Conservation (phyloP, 2,888 invertebrate genomes). For the Lasioglossum lativentre region DNA sequence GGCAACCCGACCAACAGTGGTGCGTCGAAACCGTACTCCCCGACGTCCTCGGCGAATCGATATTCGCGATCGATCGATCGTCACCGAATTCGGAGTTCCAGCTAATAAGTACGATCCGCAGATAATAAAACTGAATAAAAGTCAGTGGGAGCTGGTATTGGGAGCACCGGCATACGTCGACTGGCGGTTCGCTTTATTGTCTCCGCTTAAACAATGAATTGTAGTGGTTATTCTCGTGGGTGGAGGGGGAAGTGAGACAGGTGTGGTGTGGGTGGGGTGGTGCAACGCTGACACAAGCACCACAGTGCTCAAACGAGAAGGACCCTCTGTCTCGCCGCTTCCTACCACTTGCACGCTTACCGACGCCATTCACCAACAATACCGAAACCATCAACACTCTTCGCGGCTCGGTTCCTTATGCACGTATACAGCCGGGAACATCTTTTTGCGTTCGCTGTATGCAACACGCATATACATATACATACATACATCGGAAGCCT, state of each 20-base stretch:
- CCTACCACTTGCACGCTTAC: slow-evolving; percentile 64
- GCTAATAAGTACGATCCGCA: not conserved
- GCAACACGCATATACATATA: slow-evolving; percentile 24
- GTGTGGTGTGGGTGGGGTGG: slow-evolving; percentile 29
- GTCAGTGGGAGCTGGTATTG: slow-evolving; percentile 3
- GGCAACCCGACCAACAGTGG: no score
- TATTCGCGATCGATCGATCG: not conserved
- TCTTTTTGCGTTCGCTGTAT: slow-evolving; percentile 40
- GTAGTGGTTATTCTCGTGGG: slow-evolving; percentile 59
- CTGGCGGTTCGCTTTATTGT: slow-evolving; percentile 50
- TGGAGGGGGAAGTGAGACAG: slow-evolving; percentile 37
- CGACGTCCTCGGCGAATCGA: no score
- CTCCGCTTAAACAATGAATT: slow-evolving; percentile 61
- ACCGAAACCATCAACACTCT: slow-evolving; percentile 23
- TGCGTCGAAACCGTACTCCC: no score
- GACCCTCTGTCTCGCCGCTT: slow-evolving; percentile 68
- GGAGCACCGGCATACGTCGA: slow-evolving; percentile 35
- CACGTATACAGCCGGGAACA: not conserved
- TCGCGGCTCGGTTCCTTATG: slow-evolving; percentile 11
- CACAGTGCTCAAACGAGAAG: slow-evolving; percentile 62
- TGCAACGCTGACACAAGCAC: slow-evolving; percentile 71
- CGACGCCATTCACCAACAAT: slow-evolving; percentile 62
- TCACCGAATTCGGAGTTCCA: not conserved
- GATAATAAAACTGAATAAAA: slow-evolving; percentile 7
- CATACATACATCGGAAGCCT: slow-evolving; percentile 39